phyloP scores from a whole-genome alignment of 92 coral and sea anemone species.

The Porites divaricata region DNA sequence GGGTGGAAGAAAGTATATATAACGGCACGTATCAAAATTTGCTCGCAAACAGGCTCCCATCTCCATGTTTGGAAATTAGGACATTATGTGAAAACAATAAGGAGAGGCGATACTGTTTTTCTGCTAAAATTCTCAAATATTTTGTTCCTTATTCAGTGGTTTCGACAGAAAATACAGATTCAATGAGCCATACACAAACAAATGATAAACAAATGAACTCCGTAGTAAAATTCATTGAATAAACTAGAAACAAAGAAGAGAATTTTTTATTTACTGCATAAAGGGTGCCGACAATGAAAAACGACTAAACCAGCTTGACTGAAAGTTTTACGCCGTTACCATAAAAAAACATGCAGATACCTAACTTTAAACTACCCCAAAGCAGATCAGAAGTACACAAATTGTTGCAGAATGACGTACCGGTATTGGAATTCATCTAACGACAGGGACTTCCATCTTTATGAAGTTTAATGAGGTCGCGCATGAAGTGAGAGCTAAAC shows the following conservation, averaged over 20 bases:
- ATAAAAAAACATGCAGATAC: background rate
- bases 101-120: background rate
- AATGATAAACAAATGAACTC: slow-evolving; percentile 8
- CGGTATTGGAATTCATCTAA: background rate
- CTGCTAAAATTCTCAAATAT: background rate
- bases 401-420: background rate
- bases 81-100: background rate
- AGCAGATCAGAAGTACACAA: background rate
- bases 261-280: background rate
- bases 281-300: slow-evolving; percentile 1
- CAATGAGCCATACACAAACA: slow-evolving; percentile 12
- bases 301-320: background rate
- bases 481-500: background rate
- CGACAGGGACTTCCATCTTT: background rate
- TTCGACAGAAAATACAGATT: slow-evolving; percentile 7
- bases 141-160: background rate
- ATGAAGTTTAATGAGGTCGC: background rate
- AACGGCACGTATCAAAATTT: background rate
- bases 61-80: background rate
- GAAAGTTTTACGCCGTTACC: background rate
- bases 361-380: background rate
- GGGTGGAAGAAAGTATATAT: background rate
- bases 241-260: background rate
- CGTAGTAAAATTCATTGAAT: background rate
- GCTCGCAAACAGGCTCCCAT: too few species aligned